Conservation (phyloP, 2,888 invertebrate species). For the Brenthis daphne region DNA sequence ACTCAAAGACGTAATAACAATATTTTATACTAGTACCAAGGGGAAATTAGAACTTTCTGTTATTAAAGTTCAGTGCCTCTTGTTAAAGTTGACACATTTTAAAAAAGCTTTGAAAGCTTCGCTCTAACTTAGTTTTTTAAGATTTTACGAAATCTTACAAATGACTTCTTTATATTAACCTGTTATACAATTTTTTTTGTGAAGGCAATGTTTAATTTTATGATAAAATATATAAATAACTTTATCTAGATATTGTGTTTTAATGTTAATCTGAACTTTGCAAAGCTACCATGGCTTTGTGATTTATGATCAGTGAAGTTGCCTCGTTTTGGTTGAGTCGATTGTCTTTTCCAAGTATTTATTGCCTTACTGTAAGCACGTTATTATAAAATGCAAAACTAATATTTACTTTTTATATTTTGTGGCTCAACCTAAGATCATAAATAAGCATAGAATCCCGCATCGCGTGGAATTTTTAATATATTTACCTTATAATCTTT, state of each 20-base stretch:
- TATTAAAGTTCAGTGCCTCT: conserved; percentile 5
- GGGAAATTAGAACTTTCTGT: conserved; percentile 12
- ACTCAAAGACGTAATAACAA: conserved; percentile 4
- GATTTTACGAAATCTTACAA: neutral
- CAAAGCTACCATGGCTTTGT: neutral
- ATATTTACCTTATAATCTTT: conserved; percentile 19
- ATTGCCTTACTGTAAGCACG: neutral
- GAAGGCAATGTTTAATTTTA: no score
- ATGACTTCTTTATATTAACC: neutral
- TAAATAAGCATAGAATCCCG: conserved; percentile 14
- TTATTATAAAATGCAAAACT: conserved; percentile 13
- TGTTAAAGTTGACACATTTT: conserved; percentile 9
- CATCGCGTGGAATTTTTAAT: conserved; percentile 17
- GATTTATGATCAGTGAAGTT: neutral
- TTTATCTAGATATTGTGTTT: no score
- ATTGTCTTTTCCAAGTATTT: conserved; percentile 8
- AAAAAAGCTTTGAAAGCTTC: neutral
- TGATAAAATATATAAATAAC: no score
- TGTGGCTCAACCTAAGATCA: conserved; percentile 8
- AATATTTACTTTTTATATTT: conserved; percentile 15
- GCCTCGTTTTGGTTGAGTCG: neutral
- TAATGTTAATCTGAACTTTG: no score
- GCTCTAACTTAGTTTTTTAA: neutral
- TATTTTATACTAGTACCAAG: conserved; percentile 21
- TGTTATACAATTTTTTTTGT: no score